Percentiles rank a stretch among this genome's conserved stretches.
phyloP scores from a whole-genome alignment of 2,113 vertebrate genomes.

The Parus major region DNA sequence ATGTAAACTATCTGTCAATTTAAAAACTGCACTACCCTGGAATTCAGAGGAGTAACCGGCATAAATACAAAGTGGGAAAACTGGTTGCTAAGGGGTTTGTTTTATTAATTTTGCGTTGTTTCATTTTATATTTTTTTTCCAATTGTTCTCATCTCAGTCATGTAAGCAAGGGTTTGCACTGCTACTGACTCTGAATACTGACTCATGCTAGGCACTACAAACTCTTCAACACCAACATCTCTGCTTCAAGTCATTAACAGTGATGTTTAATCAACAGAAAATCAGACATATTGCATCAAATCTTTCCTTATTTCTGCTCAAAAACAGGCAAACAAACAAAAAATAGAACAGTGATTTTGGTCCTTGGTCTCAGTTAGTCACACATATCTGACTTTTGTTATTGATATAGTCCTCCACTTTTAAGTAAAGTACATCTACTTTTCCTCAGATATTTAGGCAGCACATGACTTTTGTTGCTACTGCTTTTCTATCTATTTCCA shows the following conservation, averaged over 20 bases:
- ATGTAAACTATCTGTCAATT: not conserved
- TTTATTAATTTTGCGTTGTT: not conserved
- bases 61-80: not conserved
- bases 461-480: not conserved
- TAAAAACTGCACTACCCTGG: not conserved
- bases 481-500: not conserved
- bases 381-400: not conserved
- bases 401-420: not conserved
- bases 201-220: rapidly evolving
- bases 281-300: not conserved
- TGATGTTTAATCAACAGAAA: not conserved
- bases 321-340: not conserved
- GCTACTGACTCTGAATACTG: not conserved
- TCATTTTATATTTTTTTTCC: not conserved
- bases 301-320: not conserved
- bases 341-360: not conserved
- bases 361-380: not conserved
- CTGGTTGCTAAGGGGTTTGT: rapidly evolving
- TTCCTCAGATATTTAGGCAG: not conserved
- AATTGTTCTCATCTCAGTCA: not conserved
- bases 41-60: not conserved
- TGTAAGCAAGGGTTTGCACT: not conserved
- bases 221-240: not conserved
- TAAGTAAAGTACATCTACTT: not conserved
- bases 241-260: not conserved